Conservation (phyloP, 2,888 invertebrate genomes). For the Protula sp. region DNA sequence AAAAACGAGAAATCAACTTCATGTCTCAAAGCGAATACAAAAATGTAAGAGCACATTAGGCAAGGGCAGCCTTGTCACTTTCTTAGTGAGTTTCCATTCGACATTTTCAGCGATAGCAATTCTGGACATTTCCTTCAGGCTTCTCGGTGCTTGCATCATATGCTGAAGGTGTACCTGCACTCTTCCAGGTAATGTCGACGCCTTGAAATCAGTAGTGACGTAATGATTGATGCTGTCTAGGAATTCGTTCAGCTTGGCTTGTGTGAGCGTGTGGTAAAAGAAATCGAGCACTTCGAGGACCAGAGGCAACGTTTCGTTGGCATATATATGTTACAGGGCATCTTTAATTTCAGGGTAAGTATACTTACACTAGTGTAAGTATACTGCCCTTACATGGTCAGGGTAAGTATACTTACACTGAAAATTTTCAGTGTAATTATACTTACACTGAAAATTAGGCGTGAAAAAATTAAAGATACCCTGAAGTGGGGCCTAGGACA, state of each 20-base stretch:
- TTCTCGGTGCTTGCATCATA: constrained; percentile 13
- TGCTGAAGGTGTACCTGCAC: constrained; percentile 3
- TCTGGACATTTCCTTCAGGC: constrained; percentile 20
- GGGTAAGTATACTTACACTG: too few relatives aligned
- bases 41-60: constrained; percentile 22
- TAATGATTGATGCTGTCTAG: constrained; percentile 17
- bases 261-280: constrained; percentile 18
- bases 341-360: too few relatives aligned
- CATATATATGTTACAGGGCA: too few relatives aligned
- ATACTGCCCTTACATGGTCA: too few relatives aligned
- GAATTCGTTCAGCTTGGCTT: constrained; percentile 21
- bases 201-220: constrained; percentile 19
- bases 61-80: constrained; percentile 19
- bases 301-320: constrained; percentile 4
- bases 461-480: too few relatives aligned
- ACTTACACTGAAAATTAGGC: too few relatives aligned
- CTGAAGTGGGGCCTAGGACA: too few relatives aligned
- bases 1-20: too few relatives aligned
- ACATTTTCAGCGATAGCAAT: constrained; percentile 20
- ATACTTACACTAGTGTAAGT: too few relatives aligned
- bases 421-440: too few relatives aligned
- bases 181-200: not conserved
- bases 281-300: constrained; percentile 17
- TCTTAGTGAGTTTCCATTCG: constrained; percentile 18
- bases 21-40: not conserved